Percentiles rank a stretch among this genome's conserved stretches.
Evolutionary conservation across 1,140 invertebrate species (phyloP).

Genomic region (Drosophila rhopaloa): DNA sequence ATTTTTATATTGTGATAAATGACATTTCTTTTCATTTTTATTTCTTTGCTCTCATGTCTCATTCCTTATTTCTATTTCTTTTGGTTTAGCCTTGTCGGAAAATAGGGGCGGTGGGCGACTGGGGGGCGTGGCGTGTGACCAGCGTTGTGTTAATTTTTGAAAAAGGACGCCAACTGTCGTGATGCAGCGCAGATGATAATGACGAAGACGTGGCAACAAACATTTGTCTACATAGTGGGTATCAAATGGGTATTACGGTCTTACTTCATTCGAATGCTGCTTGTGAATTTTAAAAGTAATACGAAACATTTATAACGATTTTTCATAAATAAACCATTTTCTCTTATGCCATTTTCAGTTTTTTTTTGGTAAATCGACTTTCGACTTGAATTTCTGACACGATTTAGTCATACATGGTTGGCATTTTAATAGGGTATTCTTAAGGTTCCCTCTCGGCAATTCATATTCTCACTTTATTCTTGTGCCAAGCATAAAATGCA

Average conservation of each 20-base stretch:
- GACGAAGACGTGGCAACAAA: conserved; percentile 57
- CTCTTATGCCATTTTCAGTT: too few species aligned
- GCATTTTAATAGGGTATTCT: conserved; percentile 4
- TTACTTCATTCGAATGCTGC: too few species aligned
- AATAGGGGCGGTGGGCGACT: neutral
- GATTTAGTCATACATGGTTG: neutral
- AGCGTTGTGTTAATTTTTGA: conserved; percentile 67
- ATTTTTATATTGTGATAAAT: conserved; percentile 59
- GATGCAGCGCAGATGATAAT: conserved; percentile 69
- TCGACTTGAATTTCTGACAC: neutral
- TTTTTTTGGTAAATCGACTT: neutral
- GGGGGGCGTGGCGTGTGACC: conserved; percentile 37
- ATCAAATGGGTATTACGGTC: neutral
- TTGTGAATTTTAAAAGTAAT: too few species aligned
- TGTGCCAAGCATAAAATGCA: conserved; percentile 63
- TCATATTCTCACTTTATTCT: conserved; percentile 12
- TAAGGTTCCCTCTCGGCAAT: neutral
- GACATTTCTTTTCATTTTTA: conserved; percentile 40
- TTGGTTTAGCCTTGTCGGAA: conserved; percentile 23
- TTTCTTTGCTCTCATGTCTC: conserved; percentile 11
- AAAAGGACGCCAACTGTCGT: conserved; percentile 72
- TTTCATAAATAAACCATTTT: too few species aligned
- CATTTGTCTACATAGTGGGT: conserved; percentile 10
- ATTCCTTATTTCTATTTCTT: conserved; percentile 10
- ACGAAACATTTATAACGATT: too few species aligned